Base-by-base conservation (phyloP, 2,797 vertebrate genomes). In the Carapus acus region DNA sequence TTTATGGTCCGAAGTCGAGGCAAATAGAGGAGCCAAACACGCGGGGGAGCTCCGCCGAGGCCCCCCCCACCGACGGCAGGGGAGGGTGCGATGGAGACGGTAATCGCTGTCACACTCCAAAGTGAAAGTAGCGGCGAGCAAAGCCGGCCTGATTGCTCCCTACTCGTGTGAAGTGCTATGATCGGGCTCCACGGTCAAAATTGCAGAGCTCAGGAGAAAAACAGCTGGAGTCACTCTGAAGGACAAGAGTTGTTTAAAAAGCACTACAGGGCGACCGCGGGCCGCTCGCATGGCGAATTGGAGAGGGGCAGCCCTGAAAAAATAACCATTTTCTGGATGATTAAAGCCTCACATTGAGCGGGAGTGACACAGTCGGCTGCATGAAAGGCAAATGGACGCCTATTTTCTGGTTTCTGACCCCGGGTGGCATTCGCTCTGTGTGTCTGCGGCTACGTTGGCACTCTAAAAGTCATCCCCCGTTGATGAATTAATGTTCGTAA, bases 81-180 rank as follows among this genome's bases (percentile, higher is more conserved):
- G 43, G 2, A 1, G 24, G 50, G n/a, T 67, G 44, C 50, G 21
- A 17, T 11, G 9, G 33, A 38, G 48, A 31, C 13, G 58, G 64
- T 50, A 54, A 58, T 33, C 2, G 12, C 31, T 23, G 56, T 55
- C 50, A 38, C 41, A 61, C 41, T 33, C 63, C 22, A 2, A 36
- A 43, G 54, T 54, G 43, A 39, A 38, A 15, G 39, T 49, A 49
- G 63, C 54, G 47, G 54, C 40, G 45, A 43, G 55, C 36, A 16
- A 49, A 51, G 67, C 62, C 61, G 19, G 29, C 51, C 54, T 74
- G 76, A 79, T 77, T 79, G 76, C 55, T 31, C 44, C 43, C 54
- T 29, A 43, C 63, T 77, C 23, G 43, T 20, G 9, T 50, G 23
- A 65, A 79, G 67, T 58, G 23, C 41, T 22, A 39, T 58, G 61